Conservation (phyloP, 1,140 invertebrate species). For the Thaumetopoea pityocampa region DNA sequence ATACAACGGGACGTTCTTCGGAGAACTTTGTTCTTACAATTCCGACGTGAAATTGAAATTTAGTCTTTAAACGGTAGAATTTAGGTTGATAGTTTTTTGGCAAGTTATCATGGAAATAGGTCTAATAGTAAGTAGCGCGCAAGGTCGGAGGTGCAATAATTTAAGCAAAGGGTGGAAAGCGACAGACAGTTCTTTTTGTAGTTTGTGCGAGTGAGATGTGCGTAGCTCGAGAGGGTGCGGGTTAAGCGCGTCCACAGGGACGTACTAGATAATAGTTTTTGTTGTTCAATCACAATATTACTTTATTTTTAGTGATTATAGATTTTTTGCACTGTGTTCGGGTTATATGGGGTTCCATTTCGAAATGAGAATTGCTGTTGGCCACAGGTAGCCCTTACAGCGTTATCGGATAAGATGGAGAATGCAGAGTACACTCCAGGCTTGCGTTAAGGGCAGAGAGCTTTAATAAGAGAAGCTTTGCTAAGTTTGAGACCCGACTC, state of each 20-base stretch:
- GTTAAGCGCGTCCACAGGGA: slow-evolving; percentile 62
- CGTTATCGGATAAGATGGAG: no score
- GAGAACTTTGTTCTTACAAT: slow-evolving; percentile 51
- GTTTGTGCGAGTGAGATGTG: slow-evolving; percentile 74
- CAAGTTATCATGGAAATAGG: slow-evolving; percentile 31
- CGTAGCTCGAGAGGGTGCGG: slow-evolving; percentile 68
- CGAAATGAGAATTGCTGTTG: no score
- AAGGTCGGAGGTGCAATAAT: slow-evolving; percentile 68
- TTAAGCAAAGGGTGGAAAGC: slow-evolving; percentile 72
- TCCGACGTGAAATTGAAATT: slow-evolving; percentile 10
- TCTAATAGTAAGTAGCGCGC: slow-evolving; percentile 34
- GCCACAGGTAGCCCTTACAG: no score
- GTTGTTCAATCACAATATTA: no score
- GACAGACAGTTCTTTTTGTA: slow-evolving; percentile 72
- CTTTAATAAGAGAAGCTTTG: no score
- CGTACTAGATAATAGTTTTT: slow-evolving; percentile 29
- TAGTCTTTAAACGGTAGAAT: slow-evolving; percentile 38
- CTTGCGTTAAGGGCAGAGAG: no score
- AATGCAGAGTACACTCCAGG: no score
- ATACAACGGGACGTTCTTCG: slow-evolving; percentile 56
- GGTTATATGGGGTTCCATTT: no score
- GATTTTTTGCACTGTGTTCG: no score
- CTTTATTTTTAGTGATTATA: no score
- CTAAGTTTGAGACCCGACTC: no score
- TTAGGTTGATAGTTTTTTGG: slow-evolving; percentile 22